Conservation (phyloP, 2,113 vertebrate species). For the Hemiscyllium ocellatum region DNA sequence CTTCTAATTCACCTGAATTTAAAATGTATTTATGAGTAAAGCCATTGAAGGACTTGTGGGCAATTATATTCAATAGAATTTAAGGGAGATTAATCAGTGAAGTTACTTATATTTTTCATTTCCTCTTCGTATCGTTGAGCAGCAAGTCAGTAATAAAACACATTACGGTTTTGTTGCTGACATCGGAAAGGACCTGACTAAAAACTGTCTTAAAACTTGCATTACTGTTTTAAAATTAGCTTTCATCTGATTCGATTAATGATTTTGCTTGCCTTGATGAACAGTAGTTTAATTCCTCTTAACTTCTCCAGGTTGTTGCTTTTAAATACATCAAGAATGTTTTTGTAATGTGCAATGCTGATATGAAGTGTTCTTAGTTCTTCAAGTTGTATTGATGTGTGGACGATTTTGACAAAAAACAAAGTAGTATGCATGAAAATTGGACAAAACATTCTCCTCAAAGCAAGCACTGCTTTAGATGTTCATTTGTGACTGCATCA, state of each 20-base stretch:
- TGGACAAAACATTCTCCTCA: background rate
- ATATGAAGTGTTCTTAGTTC: too few species aligned
- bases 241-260: background rate
- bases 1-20: constrained; percentile 8
- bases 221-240: background rate
- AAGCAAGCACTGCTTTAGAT: background rate
- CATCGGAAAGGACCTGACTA: background rate
- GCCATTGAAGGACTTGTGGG: background rate
- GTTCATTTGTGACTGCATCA: background rate
- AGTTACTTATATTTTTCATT: background rate
- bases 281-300: background rate
- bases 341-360: too few species aligned
- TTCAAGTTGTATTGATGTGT: too few species aligned
- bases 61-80: background rate
- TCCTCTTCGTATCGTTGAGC: background rate
- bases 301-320: background rate
- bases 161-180: background rate
- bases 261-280: constrained; percentile 5
- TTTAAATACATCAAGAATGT: background rate
- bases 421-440: background rate
- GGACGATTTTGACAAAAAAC: background rate
- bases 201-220: constrained; percentile 7
- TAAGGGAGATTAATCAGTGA: background rate
- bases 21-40: background rate
- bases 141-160: background rate